Base-by-base conservation (phyloP, 2,113 vertebrate genomes). In the Salvelinus alpinus region DNA sequence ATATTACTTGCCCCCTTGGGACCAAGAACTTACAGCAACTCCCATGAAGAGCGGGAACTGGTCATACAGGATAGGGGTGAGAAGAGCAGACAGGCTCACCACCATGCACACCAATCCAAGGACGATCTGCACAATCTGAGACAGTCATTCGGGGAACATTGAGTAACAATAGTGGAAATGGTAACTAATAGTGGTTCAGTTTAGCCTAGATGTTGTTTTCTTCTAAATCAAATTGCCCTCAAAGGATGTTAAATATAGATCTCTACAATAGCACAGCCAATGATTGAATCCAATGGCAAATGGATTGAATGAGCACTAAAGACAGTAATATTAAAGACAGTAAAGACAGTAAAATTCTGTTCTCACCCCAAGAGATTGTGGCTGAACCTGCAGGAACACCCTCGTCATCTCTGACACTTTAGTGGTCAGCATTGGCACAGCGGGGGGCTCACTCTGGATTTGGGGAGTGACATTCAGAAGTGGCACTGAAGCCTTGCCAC, bases 91-190 rank as follows among this genome's bases (percentile, higher is more conserved):
- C 64, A 85, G 51, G 13, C 80, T 68, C 66, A 90, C 71, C 5
- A 76, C 20, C 0, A 86, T 1, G 1, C 76, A 71, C 29, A 92
- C 5, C 18, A 87, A 5, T 1, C 90, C 90, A 13, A 86, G 51
- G 27, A 87, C 44, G 76, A 92, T 74, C 91, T 91, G 90, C 18
- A 88, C 81, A 0, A 87, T 71, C 90, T 91, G 83, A 73, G 16
- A 73, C 8, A 47, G 16, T 1, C 20, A 57, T 44, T 44, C 2
- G 0, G 8, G 16, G 22, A 65, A 65, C 25, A 66, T 12, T 12
- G 13, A 66, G 13, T 66, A 29, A 16, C 4, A 66, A 27, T 66
- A 27, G 25, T 27, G 54, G 18, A 13, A 12, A 64, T 64, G 38
- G 31, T 24, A 22, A 44, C 9, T 44, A 44, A 44, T 44, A 44